Percentiles rank a stretch among this genome's conserved stretches.
These are phyloP conservation scores for Tethea ocularis DNA, from an alignment of 2,888 invertebrate genomes.

Conservation along the genomic window DNA sequence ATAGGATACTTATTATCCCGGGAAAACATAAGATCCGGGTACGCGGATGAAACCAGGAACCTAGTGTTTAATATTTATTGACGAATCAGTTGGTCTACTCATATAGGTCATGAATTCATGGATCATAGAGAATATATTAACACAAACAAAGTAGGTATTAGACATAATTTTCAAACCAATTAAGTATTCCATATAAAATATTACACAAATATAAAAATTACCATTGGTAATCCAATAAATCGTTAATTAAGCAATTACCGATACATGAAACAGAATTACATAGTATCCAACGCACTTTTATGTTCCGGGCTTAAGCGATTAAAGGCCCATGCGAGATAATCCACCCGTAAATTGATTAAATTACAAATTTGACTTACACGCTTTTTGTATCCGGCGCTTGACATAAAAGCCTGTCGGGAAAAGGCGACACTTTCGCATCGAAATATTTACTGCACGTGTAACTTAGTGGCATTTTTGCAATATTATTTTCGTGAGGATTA, in stretches of 20 bases:
- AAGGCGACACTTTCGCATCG: constrained; percentile 8
- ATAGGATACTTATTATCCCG: too few relatives aligned
- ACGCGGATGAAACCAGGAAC: too few relatives aligned
- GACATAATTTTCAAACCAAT: too few relatives aligned
- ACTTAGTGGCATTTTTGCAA: constrained; percentile 10
- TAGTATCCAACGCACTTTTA: neutral
- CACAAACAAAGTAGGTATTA: too few relatives aligned
- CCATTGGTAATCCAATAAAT: neutral
- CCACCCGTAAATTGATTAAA: constrained; percentile 22
- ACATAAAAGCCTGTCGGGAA: constrained; percentile 1
- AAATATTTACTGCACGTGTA: constrained; percentile 8
- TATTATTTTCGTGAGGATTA: constrained; percentile 4
- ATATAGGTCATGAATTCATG: too few relatives aligned
- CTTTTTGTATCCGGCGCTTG: constrained; percentile 2
- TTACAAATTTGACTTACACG: constrained; percentile 19
- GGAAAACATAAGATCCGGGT: too few relatives aligned
- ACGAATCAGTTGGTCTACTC: too few relatives aligned
- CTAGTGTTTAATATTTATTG: too few relatives aligned
- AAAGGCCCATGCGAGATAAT: constrained; percentile 15
- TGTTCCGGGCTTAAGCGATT: constrained; percentile 6
- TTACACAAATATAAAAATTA: neutral
- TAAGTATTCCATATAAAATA: neutral
- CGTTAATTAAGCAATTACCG: constrained; percentile 9
- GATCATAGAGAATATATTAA: too few relatives aligned
- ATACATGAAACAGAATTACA: neutral